A percentile compares a stretch with the other conserved stretches of the same genome.
phyloP scores from a whole-genome alignment of 2,113 vertebrate species.

The Laticauda laticaudata region DNA sequence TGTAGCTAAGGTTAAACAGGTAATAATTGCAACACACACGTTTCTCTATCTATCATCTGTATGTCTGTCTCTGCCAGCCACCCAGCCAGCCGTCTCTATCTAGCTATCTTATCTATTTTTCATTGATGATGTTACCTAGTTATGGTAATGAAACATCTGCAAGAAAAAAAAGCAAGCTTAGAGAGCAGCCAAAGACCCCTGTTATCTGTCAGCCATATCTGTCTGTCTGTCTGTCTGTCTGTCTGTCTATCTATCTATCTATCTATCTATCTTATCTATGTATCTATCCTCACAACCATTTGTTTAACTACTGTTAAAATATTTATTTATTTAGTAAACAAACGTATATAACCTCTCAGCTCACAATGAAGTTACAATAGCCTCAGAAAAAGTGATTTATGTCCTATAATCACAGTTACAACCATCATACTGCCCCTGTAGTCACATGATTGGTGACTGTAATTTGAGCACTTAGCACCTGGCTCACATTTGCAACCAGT shows the following conservation, averaged over 20 bases:
- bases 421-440: not conserved
- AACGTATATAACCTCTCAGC: not conserved
- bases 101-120: not conserved
- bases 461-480: not conserved
- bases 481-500: not conserved
- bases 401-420: not conserved
- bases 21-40: conserved; percentile 34
- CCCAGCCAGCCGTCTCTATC: not conserved
- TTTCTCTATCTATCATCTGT: no score
- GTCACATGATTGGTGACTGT: not conserved
- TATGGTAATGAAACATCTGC: no score
- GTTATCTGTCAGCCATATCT: no score
- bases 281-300: not conserved
- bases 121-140: no score
- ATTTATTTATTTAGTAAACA: not conserved
- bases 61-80: no score
- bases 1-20: conserved; percentile 87
- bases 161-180: no score
- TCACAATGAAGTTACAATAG: not conserved
- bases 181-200: no score
- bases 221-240: no score
- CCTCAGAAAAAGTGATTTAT: not conserved
- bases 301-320: not conserved
- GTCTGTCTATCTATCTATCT: no score
- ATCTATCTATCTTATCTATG: no score